Evolutionary conservation across 1,140 invertebrate species (phyloP).

Genomic region (Heliconius hewitsoni): DNA sequence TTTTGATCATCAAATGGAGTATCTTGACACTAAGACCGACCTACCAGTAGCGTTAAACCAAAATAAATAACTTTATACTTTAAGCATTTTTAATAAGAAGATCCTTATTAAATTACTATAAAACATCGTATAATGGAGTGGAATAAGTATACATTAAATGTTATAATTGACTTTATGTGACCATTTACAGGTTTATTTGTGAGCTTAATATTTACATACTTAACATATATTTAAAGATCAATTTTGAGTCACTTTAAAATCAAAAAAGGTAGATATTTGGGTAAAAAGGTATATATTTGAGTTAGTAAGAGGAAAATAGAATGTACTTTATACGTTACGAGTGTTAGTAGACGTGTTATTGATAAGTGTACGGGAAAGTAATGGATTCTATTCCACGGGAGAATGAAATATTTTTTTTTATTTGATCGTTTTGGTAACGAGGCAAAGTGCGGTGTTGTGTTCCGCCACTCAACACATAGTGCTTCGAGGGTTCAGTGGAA

Average conservation of each 20-base stretch:
- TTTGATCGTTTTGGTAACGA: no score
- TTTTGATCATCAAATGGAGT: no score
- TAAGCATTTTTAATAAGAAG: neutral
- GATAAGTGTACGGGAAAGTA: neutral
- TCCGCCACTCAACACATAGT: no score
- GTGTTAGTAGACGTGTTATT: neutral
- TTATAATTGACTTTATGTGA: conserved; percentile 7
- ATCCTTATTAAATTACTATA: conserved; percentile 26
- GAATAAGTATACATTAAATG: conserved; percentile 14
- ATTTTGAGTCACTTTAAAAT: neutral
- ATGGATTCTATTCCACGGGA: no score
- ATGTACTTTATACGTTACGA: no score
- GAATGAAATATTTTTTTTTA: no score
- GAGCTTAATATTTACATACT: neutral
- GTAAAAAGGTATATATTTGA: neutral
- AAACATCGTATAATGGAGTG: conserved; percentile 18
- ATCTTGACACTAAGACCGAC: no score
- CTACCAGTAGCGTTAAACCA: no score
- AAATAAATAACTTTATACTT: no score
- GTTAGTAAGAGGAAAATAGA: no score
- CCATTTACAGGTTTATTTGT: neutral
- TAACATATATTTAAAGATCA: neutral
- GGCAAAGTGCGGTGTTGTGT: no score
- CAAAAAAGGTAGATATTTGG: neutral
- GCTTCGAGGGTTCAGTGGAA: no score